Evolutionary conservation across 2,888 invertebrate genomes (phyloP).

Genomic region (Xestia rhomboidea): DNA sequence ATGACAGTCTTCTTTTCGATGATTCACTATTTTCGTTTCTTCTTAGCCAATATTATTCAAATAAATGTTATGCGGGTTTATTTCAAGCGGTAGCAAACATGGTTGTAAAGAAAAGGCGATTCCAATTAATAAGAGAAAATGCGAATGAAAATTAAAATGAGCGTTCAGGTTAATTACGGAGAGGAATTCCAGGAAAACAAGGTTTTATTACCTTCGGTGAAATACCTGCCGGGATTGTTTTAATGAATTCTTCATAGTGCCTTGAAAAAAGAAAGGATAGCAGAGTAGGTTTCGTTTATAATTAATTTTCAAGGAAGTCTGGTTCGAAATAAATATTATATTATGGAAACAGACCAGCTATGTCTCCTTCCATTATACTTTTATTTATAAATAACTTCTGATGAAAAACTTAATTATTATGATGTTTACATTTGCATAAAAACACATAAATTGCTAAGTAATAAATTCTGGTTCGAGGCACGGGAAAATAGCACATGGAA

Average conservation of each 20-base stretch:
- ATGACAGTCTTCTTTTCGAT: too few relatives aligned
- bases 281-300: constrained; percentile 1
- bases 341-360: too few relatives aligned
- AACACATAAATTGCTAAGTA: background rate
- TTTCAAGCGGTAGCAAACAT: background rate
- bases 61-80: background rate
- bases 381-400: background rate
- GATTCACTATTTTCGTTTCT: background rate
- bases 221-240: background rate
- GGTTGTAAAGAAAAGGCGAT: background rate
- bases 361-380: constrained; percentile 1
- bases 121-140: constrained; percentile 23
- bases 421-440: background rate
- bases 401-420: background rate
- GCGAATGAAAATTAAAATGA: constrained; percentile 15
- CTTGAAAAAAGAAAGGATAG: background rate
- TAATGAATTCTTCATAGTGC: background rate
- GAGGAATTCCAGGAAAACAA: constrained; percentile 6
- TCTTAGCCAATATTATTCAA: background rate
- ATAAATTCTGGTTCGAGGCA: too few relatives aligned
- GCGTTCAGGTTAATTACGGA: constrained; percentile 18
- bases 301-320: constrained; percentile 8
- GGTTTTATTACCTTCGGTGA: constrained; percentile 3
- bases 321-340: background rate
- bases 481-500: too few relatives aligned